Base-by-base conservation (phyloP, 1,140 invertebrate genomes). In the Akabosia matsudoensis region DNA sequence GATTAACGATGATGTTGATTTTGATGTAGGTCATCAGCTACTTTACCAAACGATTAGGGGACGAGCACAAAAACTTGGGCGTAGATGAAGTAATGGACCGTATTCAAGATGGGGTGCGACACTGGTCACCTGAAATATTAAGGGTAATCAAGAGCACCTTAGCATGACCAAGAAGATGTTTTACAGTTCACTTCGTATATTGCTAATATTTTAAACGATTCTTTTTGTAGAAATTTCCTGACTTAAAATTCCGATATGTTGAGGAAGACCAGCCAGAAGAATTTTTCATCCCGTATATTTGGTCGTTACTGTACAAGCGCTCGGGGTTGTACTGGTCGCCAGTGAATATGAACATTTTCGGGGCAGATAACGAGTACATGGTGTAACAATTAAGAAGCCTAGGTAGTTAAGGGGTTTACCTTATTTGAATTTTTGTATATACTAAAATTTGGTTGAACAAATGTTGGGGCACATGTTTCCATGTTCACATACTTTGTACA, bases 211-310 rank as follows among this genome's bases (percentile, higher is more conserved):
- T 34, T 37, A 4, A 34, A 72, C 37, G 7, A 37, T 37, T 7
- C 33, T 4, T 72, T 72, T 72, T 72, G 16, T 85, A 97, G 93
- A 98, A 97, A 92, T 98, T 99, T 85, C 97, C 97, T 0, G 97
- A 99, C 82, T 85, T 99, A 56, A 99, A 98, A 85, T 99, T 99
- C 86, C 95, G 97, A 81, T 99, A 99, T 84, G 97, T 99, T 0
- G 97, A 99, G 87, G 97, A 99, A 86, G 97, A 98, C 77, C 92
- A 95, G 76, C 97, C 97, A 0, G 97, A 99, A 84, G 97, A 99
- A 83, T 99, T 99, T 87, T 99, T 99, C 86, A 96, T 98, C 82
- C 97, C 97, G 10, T 99, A 99, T 84, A 92, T 99, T 45, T 99
- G 97, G 97, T 92, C 93, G 14, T 87, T 99, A 67, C 92, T 97